Percentiles rank a stretch among this genome's conserved stretches.
phyloP scores from a whole-genome alignment of 1,140 invertebrate genomes.

The Nephila pilipes region DNA sequence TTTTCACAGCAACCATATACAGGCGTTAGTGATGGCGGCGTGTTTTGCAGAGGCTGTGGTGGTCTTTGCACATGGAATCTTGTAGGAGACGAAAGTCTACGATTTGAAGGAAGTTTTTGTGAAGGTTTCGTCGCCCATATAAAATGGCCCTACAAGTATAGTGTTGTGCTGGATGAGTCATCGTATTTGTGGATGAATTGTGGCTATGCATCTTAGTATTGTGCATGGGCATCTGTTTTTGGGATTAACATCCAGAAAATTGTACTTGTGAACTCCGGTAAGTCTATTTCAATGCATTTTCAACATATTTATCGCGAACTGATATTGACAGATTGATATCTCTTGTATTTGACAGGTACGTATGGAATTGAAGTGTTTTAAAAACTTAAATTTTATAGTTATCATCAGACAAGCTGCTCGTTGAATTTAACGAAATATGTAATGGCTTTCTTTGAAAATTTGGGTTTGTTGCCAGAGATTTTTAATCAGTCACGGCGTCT shows the following conservation, averaged over 20 bases:
- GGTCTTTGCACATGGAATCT: slow-evolving; percentile 61
- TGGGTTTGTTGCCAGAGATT: neutral
- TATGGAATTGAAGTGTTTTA: neutral
- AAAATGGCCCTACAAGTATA: slow-evolving; percentile 66
- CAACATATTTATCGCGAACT: neutral
- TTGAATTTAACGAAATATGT: neutral
- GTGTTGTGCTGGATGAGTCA: slow-evolving; percentile 64
- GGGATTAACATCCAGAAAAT: slow-evolving; percentile 28
- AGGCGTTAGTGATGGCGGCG: slow-evolving; percentile 75
- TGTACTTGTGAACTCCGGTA: slow-evolving; percentile 25
- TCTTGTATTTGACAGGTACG: neutral
- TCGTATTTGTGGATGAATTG: slow-evolving; percentile 59
- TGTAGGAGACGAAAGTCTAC: slow-evolving; percentile 61
- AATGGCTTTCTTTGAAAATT: neutral
- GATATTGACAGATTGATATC: neutral
- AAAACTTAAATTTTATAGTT: neutral
- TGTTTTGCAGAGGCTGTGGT: slow-evolving; percentile 62
- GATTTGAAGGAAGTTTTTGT: slow-evolving; percentile 69
- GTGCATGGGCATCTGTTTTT: slow-evolving; percentile 53
- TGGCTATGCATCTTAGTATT: slow-evolving; percentile 27
- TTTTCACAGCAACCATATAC: slow-evolving; percentile 44
- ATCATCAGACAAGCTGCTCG: neutral
- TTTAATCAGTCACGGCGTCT: neutral
- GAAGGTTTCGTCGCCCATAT: slow-evolving; percentile 20
- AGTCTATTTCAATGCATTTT: neutral